Evolutionary conservation across 1,140 invertebrate genomes (phyloP), one percentile per base, ranked within the genome.

Genomic region (Glossosoma conforme): DNA sequence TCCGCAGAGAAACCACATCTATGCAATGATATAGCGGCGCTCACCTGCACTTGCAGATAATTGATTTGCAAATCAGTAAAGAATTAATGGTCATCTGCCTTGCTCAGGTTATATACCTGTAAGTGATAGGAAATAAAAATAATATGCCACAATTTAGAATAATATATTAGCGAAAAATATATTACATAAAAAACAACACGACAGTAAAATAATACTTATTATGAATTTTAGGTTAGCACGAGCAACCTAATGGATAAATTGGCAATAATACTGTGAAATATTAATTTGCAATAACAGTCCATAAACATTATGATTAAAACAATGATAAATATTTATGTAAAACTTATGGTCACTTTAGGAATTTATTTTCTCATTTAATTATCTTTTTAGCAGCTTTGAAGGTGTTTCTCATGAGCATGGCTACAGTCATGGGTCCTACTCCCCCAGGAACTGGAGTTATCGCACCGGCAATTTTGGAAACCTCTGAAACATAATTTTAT

Each of bases 371-470:
- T n/a, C 6, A 28, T 28, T 28, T 8, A 28, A 11, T 18, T 42
- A n/a, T 35, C 33, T 35, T 69, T 61, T 74, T 73, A 2, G 87
- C 84, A 1, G 87, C 86, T 56, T 78, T 70, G 15, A 91, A 72
- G 0, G 90, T 92, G 62, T 93, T 93, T 46, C 78, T 80, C 84
- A 93, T 89, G 6, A 93, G 67, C 88, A 92, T 92, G 1, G 87
- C 84, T 0, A 93, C 89, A 3, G 90, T 93, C 85, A 93, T 89
- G 1, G 91, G 90, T 0, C 91, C 91, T 17, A 93, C 89, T 10
- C 90, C 91, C 10, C 91, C 91, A 5, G 91, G 90, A 1, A 92
- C 90, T 6, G 89, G 89, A 1, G 89, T 90, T 21, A 92, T 85
- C 21, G 82, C 70, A n/a, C 86, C 85, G 8, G 88, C 89, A 6